Evolutionary conservation across 2,113 vertebrate species (phyloP), one percentile per base, ranked within the genome.

Genomic region (Gambusia affinis): DNA sequence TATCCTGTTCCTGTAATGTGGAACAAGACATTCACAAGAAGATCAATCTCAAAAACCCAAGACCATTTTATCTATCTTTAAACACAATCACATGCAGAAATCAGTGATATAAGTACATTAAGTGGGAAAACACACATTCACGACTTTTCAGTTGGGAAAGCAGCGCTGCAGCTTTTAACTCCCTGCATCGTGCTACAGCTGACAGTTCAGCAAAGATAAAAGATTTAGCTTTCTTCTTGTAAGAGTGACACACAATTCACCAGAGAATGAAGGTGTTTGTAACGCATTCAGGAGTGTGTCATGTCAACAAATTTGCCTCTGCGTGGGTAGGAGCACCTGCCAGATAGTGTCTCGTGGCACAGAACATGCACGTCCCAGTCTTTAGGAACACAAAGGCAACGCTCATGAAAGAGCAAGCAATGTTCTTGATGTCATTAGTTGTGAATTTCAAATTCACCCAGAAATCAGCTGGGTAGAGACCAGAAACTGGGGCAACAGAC

Each of bases 131-230:
- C 24, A 57, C 24, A 57, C 51, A 57, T 24, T 22, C 51, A 57
- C 24, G 5, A 57, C 51, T n/a, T 57, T 24, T 57, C 22, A 3
- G 4, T 47, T 19, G 15, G 17, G 47, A 54, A 24, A 22, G 19
- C 17, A n/a, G 8, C 19, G 24, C 51, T 57, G 51, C 4, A 35
- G 1, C 37, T 28, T 22, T 42, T 27, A 66, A 66, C 37, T 14
- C n/a, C 12, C 12, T 80, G 37, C 8, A 47, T 76, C 78, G 85
- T 80, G 62, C 70, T 73, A 60, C 72, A 80, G 75, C 76, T 85
- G 77, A 82, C 75, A 54, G 87, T 69, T 83, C 79, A 89, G 80
- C 54, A 30, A 54, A 76, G 87, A 89, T 88, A 86, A 87, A 81
- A 73, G 64, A 85, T 85, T 83, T 81, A 68, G 31, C 70, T 88